Percentiles rank a stretch among this genome's conserved stretches.
Evolutionary conservation across 1,140 invertebrate genomes (phyloP).

Genomic region (Drosophila ambigua): DNA sequence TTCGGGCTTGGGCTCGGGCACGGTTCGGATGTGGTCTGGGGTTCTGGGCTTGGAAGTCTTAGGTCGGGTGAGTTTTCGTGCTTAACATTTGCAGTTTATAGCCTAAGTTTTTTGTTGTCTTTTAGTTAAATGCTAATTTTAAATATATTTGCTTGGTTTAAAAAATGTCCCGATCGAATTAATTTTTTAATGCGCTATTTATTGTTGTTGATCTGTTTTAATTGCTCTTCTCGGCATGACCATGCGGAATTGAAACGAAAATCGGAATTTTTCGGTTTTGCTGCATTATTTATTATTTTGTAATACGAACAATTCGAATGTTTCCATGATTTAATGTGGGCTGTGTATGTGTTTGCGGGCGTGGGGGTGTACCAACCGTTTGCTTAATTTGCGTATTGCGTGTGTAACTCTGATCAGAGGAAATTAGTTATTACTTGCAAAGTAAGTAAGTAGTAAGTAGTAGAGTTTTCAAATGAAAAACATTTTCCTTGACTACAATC

Average conservation of each 20-base stretch:
- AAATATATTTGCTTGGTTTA: constrained; percentile 64
- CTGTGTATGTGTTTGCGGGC: constrained; percentile 22
- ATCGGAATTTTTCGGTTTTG: constrained; percentile 60
- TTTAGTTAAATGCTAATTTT: constrained; percentile 78
- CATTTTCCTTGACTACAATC: constrained; percentile 44
- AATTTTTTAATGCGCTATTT: constrained; percentile 47
- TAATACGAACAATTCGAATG: constrained; percentile 73
- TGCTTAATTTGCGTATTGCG: constrained; percentile 58
- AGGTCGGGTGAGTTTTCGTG: constrained; percentile 58
- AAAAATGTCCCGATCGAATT: constrained; percentile 64
- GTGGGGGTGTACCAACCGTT: constrained; percentile 65
- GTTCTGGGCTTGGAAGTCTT: constrained; percentile 18
- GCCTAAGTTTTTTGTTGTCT: constrained; percentile 58
- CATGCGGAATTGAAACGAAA: constrained; percentile 70
- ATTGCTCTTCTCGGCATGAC: constrained; percentile 30
- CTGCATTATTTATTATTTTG: constrained; percentile 59
- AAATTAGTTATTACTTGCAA: constrained; percentile 71
- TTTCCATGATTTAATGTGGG: constrained; percentile 18
- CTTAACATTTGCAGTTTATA: constrained; percentile 74
- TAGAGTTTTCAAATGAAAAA: constrained; percentile 65
- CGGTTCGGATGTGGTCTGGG: constrained; percentile 37
- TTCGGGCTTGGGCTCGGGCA: background rate
- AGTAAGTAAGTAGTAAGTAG: constrained; percentile 62
- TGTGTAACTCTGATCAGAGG: constrained; percentile 71
- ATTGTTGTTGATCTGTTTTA: constrained; percentile 44